These are phyloP conservation scores for Ischnura elegans DNA, from an alignment of 2,888 invertebrate species.

Conservation along the genomic window DNA sequence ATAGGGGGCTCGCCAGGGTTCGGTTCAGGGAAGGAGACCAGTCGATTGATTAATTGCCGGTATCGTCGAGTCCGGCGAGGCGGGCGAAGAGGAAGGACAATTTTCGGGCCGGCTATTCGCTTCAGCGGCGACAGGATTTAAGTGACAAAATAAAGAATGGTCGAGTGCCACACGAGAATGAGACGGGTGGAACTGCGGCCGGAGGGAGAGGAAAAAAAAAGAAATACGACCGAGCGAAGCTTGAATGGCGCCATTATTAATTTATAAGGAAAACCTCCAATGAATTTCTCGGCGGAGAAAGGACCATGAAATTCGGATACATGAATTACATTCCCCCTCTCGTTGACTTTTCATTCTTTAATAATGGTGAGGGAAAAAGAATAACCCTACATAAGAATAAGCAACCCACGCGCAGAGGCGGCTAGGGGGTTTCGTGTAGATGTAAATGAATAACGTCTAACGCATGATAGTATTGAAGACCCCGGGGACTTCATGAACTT, in stretches of 20 bases:
- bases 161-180: neutral
- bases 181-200: neutral
- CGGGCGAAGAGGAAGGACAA: neutral
- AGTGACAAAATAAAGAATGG: constrained; percentile 23
- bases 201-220: neutral
- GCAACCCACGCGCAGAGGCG: too few species aligned
- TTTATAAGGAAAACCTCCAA: neutral
- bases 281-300: neutral
- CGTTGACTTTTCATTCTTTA: too few species aligned
- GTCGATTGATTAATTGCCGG: constrained; percentile 7
- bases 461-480: too few species aligned
- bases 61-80: neutral
- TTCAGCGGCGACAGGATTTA: neutral
- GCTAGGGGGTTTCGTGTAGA: too few species aligned
- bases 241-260: neutral
- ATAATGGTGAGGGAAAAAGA: too few species aligned
- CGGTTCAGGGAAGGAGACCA: neutral
- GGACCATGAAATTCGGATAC: neutral
- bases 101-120: constrained; percentile 13
- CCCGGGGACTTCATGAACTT: too few species aligned
- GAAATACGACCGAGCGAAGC: too few species aligned
- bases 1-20: too few species aligned
- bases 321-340: too few species aligned
- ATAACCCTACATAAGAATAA: too few species aligned
- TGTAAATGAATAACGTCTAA: too few species aligned